Evolutionary conservation across 2,888 invertebrate genomes (phyloP).

Genomic region (Diaprepes abbreviatus): DNA sequence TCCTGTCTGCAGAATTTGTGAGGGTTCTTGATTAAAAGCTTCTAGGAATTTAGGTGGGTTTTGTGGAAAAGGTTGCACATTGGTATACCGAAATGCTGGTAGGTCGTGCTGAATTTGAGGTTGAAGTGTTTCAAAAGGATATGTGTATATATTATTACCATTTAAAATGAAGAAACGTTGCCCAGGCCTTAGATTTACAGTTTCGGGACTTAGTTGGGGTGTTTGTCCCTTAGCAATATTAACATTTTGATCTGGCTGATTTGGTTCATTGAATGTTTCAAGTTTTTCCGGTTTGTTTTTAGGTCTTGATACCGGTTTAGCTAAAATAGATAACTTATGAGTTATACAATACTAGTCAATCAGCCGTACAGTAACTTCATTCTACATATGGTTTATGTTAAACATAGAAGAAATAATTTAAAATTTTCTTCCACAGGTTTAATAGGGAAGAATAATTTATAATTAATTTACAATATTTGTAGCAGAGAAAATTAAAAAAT

Average conservation of each 20-base stretch:
- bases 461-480: too few relatives aligned
- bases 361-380: too few relatives aligned
- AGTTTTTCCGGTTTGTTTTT: constrained; percentile 62
- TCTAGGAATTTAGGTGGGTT: constrained; percentile 36
- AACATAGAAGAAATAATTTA: too few relatives aligned
- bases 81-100: constrained; percentile 28
- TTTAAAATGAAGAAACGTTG: constrained; percentile 74
- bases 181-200: constrained; percentile 63
- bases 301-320: constrained; percentile 44
- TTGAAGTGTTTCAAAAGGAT: constrained; percentile 47
- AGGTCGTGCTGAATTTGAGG: constrained; percentile 9
- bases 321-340: constrained; percentile 10
- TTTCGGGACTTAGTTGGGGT: constrained; percentile 50
- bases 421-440: too few relatives aligned
- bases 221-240: constrained; percentile 51
- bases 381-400: too few relatives aligned
- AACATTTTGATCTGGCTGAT: constrained; percentile 48
- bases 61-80: constrained; percentile 29
- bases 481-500: too few relatives aligned
- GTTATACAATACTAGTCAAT: too few relatives aligned
- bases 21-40: constrained; percentile 27
- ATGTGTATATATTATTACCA: constrained; percentile 68
- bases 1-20: constrained; percentile 17
- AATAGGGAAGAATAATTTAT: too few relatives aligned
- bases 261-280: constrained; percentile 62